A percentile compares a stretch with the other conserved stretches of the same genome.
phyloP scores from a whole-genome alignment of 2,888 invertebrate genomes.

The Scaptomyza polygonia region DNA sequence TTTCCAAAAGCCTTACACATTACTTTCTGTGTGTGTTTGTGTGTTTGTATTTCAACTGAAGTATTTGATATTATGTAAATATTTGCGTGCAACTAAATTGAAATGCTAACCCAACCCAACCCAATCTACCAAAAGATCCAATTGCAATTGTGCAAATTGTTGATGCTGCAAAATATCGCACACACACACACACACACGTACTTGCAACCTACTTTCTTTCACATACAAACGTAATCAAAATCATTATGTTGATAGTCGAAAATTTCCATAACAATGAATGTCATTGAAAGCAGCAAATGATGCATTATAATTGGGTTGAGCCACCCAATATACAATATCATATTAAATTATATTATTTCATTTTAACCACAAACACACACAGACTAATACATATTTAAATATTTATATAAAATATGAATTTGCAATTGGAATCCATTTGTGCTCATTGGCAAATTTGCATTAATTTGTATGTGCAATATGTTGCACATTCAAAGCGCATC shows the following conservation, averaged over 20 bases:
- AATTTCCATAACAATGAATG: constrained; percentile 30
- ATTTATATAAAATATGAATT: not conserved
- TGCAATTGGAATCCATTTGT: not conserved
- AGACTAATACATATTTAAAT: not conserved
- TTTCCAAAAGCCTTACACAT: not conserved
- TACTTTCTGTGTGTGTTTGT: constrained; percentile 12
- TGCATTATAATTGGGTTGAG: constrained; percentile 15
- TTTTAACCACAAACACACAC: not conserved
- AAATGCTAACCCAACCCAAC: constrained; percentile 43
- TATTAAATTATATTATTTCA: constrained; percentile 4
- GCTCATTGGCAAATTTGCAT: constrained; percentile 11
- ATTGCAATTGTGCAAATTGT: constrained; percentile 32
- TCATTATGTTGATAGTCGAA: constrained; percentile 2
- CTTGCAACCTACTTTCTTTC: not conserved
- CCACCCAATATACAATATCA: constrained; percentile 18
- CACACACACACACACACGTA: not conserved
- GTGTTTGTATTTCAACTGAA: constrained; percentile 49
- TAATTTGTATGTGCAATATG: constrained; percentile 9
- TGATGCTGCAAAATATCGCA: constrained; percentile 7
- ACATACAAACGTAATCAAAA: not conserved
- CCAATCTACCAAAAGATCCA: constrained; percentile 9
- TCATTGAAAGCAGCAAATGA: constrained; percentile 7
- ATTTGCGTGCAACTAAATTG: constrained; percentile 73
- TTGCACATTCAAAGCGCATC: not conserved
- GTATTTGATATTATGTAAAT: constrained; percentile 69